Percentiles rank a stretch among this genome's conserved stretches.
These are phyloP conservation scores for Tadarida brasiliensis DNA, from an alignment of 2,797 vertebrate genomes.

Conservation along the genomic window DNA sequence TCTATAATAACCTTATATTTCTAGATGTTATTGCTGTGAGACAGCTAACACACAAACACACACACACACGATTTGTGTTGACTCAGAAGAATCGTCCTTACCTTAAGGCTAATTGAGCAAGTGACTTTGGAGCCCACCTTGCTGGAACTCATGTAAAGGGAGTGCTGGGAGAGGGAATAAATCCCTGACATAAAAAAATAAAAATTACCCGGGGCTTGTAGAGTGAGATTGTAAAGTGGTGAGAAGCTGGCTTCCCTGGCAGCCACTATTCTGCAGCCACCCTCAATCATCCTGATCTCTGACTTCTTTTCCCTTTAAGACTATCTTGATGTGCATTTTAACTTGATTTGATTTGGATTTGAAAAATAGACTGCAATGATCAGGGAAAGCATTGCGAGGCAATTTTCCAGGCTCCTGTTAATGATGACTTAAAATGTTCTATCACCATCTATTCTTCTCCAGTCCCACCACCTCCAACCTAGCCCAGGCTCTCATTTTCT, in stretches of 20 bases:
- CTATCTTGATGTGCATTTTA: neutral
- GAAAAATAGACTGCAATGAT: neutral
- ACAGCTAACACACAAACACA: neutral
- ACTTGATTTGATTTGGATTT: constrained; percentile 10
- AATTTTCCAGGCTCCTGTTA: neutral
- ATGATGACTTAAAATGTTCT: neutral
- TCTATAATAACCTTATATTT: neutral
- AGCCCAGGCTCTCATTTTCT: neutral
- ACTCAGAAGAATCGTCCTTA: neutral
- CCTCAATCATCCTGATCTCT: neutral
- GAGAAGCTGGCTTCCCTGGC: neutral
- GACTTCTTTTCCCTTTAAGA: neutral
- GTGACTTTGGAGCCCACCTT: neutral
- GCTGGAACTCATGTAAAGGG: neutral
- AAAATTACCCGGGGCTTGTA: neutral
- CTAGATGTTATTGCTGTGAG: neutral
- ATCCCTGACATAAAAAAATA: neutral
- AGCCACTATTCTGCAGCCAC: neutral
- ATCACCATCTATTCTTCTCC: neutral
- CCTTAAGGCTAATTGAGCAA: neutral
- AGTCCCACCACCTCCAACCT: neutral
- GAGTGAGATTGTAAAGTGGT: neutral
- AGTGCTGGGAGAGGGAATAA: neutral
- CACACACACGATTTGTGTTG: neutral
- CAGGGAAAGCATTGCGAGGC: neutral